Base-by-base conservation (phyloP, 2,888 invertebrate species). In the Tetranychus truncatus region DNA sequence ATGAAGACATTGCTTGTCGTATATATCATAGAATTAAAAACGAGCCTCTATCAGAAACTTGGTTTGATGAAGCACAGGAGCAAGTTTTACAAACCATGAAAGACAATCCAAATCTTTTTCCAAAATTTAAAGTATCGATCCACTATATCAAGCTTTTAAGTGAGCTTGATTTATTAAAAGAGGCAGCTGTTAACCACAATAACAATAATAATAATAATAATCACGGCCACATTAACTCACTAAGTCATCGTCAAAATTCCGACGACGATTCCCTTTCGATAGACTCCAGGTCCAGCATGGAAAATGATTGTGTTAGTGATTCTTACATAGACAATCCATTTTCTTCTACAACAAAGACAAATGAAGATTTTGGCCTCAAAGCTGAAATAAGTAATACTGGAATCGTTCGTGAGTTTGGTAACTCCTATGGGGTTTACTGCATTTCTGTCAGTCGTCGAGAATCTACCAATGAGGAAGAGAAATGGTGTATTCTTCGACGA, bases 401-500 rank as follows among this genome's bases (percentile, higher is more conserved):
- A 69, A 85, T 91, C 74, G 89, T 91, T 1, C 89, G 88, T 81
- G 91, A 92, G 79, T 89, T 89, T 78, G 91, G 91, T 1, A 89
- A 90, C 80, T 88, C 91, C 0, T 93, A 91, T 81, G 92, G 92
- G 0, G 90, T 93, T 75, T 94, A 94, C 82, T 69, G 69, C 1
- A 69, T 69, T 6, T 69, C 69, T 20, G 20, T 21, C 21, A 21
- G 11, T 20, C 11, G 20, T 20, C 18, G 20, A 69, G 21, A 69
- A 69, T 20, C 69, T 69, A 20, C 20, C 20, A 69, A 24, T 69
- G 5, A 24, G 8, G 20, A 69, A 69, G 21, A 69, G 20, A 21
- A 69, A 77, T 95, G 94, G 92, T 92, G 93, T 81, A 91, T 95
- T 76, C 92, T 93, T 80, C 85, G 95, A 79, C 84, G 95, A 80